Evolutionary conservation across 2,113 vertebrate genomes (phyloP).

Genomic region (Agelaius tricolor): DNA sequence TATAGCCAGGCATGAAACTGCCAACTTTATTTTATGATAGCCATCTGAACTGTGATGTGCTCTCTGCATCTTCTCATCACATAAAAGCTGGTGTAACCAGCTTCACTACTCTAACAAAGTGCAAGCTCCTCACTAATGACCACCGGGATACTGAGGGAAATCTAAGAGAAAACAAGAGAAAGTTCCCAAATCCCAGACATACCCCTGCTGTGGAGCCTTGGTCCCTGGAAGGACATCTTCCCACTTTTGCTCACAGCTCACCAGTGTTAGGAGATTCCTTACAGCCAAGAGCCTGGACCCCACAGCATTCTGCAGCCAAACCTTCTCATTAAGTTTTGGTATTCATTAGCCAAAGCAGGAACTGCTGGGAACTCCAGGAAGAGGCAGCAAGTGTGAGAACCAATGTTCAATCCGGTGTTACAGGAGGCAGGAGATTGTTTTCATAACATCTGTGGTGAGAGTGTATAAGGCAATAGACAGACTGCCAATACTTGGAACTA

Average conservation of each 20-base stretch:
- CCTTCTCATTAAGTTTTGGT: neutral
- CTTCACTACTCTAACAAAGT: neutral
- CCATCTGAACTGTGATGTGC: neutral
- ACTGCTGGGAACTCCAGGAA: neutral
- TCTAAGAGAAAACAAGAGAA: neutral
- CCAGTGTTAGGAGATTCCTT: neutral
- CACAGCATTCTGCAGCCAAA: neutral
- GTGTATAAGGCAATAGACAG: neutral
- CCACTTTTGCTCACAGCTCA: neutral
- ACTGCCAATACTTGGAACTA: neutral
- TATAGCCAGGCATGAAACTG: neutral
- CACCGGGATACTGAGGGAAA: neutral
- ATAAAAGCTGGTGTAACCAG: neutral
- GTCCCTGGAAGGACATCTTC: neutral
- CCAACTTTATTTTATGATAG: neutral
- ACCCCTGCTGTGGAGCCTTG: neutral
- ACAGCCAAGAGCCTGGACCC: neutral
- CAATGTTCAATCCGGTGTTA: neutral
- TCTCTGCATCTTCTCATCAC: neutral
- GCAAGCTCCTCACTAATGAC: neutral
- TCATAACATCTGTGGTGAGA: neutral
- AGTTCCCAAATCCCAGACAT: neutral
- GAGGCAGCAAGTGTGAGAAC: neutral
- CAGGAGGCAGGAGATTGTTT: neutral
- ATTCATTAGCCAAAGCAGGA: neutral